Conservation (phyloP, 2,888 invertebrate species). For the Lepas anatifera region DNA sequence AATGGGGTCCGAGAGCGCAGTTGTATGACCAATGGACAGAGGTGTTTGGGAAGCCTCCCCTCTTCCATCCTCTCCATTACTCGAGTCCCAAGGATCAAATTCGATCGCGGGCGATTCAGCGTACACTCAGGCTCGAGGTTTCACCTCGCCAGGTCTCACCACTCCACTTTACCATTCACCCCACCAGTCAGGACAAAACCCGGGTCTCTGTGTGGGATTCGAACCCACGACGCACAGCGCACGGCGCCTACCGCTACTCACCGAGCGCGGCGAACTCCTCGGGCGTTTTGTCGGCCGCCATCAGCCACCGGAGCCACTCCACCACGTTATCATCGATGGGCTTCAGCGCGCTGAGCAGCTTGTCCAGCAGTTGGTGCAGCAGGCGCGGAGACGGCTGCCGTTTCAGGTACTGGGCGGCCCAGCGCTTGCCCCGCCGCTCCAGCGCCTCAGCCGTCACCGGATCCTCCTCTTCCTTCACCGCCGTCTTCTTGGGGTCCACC, state of each 20-base stretch:
- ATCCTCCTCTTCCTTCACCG: constrained; percentile 5
- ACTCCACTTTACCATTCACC: too few species aligned
- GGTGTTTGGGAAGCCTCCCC: too few species aligned
- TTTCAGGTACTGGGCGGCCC: neutral
- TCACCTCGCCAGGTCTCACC: too few species aligned
- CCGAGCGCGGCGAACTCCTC: constrained; percentile 13
- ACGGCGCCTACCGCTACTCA: neutral
- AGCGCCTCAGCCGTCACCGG: constrained; percentile 7
- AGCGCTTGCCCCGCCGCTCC: constrained; percentile 2
- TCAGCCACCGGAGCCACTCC: constrained; percentile 15
- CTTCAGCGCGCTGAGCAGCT: constrained; percentile 13
- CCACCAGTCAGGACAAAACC: too few species aligned
- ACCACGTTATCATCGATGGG: neutral
- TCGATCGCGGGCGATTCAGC: too few species aligned
- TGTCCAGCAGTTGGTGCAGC: constrained; percentile 15
- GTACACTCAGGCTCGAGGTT: too few species aligned
- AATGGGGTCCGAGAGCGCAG: too few species aligned
- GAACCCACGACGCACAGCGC: too few species aligned
- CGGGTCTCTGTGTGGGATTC: too few species aligned
- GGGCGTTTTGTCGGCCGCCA: constrained; percentile 16
- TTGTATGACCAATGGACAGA: too few species aligned
- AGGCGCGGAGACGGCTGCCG: constrained; percentile 1
- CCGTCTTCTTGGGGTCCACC: constrained; percentile 11
- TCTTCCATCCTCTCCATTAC: too few species aligned
- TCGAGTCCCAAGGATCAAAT: too few species aligned